Conservation (phyloP, 2,113 vertebrate genomes). For the Pyrgilauda ruficollis region DNA sequence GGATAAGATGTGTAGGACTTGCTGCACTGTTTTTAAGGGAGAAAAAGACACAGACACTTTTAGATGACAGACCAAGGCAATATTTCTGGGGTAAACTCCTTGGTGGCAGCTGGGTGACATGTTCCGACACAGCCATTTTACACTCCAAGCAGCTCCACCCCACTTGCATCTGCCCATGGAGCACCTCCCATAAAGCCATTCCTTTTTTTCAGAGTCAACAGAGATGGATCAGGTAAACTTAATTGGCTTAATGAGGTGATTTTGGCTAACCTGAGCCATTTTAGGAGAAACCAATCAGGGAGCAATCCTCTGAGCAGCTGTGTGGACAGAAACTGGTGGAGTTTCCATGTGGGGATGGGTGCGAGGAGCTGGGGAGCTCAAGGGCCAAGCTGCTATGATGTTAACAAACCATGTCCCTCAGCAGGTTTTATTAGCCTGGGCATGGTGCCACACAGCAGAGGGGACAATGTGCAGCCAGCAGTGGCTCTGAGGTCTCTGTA, state of each 20-base stretch:
- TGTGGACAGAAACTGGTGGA: background rate
- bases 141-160: background rate
- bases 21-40: background rate
- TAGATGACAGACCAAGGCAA: background rate
- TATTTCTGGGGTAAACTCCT: background rate
- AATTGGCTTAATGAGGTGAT: background rate
- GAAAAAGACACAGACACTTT: background rate
- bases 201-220: background rate
- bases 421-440: conserved; percentile 19
- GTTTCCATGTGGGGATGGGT: background rate
- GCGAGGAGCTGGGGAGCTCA: background rate
- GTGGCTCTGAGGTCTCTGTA: background rate
- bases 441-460: conserved; percentile 30
- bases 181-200: background rate
- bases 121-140: background rate
- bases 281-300: background rate
- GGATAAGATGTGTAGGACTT: background rate
- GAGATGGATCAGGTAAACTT: background rate
- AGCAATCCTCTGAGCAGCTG: background rate
- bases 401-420: background rate
- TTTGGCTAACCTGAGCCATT: background rate
- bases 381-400: background rate
- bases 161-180: background rate
- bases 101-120: background rate
- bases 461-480: background rate